A percentile compares a stretch with the other conserved stretches of the same genome.
phyloP scores from a whole-genome alignment of 2,888 invertebrate species.

The Eupithecia tripunctaria region DNA sequence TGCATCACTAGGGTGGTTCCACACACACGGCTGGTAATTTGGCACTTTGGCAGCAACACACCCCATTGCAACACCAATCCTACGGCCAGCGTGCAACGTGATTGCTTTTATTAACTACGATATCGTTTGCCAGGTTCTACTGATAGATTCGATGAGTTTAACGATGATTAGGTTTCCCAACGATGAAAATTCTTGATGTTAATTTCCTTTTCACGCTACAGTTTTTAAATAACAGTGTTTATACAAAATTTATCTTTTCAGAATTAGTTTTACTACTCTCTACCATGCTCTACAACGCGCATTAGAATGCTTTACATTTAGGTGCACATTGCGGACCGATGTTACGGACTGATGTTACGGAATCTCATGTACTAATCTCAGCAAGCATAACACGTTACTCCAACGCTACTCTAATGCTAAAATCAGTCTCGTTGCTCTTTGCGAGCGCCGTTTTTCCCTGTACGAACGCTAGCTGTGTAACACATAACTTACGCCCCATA shows the following conservation, averaged over 20 bases:
- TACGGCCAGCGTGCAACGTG: conserved; percentile 57
- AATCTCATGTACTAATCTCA: no score
- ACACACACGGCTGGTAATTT: conserved; percentile 57
- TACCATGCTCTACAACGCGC: no score
- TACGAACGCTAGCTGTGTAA: no score
- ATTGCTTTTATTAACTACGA: conserved; percentile 59
- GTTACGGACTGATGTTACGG: no score
- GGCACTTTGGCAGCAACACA: conserved; percentile 68
- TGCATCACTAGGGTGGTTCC: conserved; percentile 26
- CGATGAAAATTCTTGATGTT: not conserved
- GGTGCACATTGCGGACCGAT: not conserved
- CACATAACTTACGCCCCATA: not conserved
- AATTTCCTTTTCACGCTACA: not conserved
- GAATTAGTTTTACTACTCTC: not conserved
- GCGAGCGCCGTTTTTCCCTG: no score
- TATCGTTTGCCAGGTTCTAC: conserved; percentile 4
- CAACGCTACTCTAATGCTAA: no score
- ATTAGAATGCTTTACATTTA: not conserved
- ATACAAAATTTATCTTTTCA: not conserved
- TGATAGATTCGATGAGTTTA: conserved; percentile 3
- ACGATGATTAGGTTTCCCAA: not conserved
- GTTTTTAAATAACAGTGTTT: not conserved
- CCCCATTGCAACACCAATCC: conserved; percentile 64
- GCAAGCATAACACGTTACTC: no score
- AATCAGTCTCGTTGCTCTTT: no score